A percentile compares a stretch with the other conserved stretches of the same genome.
Conservation (phyloP, 2,113 vertebrate species). For the Cheirogaleus medius region DNA sequence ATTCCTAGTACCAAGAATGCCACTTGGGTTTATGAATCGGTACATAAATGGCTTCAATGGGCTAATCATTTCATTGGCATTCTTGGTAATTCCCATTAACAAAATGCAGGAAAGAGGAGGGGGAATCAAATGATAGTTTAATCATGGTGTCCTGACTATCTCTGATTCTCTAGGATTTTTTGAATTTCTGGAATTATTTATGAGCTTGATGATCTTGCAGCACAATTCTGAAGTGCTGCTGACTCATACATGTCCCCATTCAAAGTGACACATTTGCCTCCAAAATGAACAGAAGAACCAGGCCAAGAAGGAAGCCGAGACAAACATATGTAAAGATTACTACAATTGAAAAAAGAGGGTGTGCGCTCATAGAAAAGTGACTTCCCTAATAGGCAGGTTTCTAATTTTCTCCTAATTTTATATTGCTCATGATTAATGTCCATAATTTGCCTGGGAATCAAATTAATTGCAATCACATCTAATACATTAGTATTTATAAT, state of each 20-base stretch:
- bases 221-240: background rate
- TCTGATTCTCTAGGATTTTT: background rate
- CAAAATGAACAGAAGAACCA: background rate
- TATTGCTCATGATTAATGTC: background rate
- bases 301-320: background rate
- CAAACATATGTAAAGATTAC: background rate
- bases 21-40: background rate
- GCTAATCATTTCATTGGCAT: background rate
- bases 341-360: too few species aligned
- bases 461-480: background rate
- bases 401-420: background rate
- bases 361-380: too few species aligned
- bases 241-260: too few species aligned
- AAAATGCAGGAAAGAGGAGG: background rate
- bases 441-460: background rate
- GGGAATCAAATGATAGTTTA: too few species aligned
- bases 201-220: background rate
- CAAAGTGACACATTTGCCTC: fast-evolving
- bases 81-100: background rate
- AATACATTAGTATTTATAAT: background rate
- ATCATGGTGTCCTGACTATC: fast-evolving
- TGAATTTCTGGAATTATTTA: background rate
- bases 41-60: fast-evolving
- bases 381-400: background rate
- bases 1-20: background rate